Evolutionary conservation across 2,113 vertebrate genomes (phyloP), one percentile per base, ranked within the genome.

Genomic region (Sminthopsis crassicaudata): DNA sequence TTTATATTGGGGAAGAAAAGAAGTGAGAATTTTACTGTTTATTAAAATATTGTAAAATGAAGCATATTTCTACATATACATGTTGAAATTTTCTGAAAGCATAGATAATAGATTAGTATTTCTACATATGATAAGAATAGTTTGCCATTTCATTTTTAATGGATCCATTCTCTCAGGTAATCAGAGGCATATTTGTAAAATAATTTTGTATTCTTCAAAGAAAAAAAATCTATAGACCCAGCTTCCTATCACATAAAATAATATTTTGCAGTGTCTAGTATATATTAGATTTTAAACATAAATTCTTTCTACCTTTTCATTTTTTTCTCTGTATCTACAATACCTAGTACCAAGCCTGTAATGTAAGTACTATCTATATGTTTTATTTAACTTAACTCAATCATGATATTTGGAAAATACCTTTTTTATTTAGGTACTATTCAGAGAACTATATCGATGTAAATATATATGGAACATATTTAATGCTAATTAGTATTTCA

Each of bases 251-350:
- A 36, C 27, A 67, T 67, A 30, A 67, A 12, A 67, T 67, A 36
- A 67, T 14, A 76, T 76, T 76, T n/a, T n/a, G 16, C 30, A 76
- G 36, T 76, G 36, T 76, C 67, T 76, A 36, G 36, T 30, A n/a
- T 14, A 36, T 36, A 67, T 14, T 36, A 36, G 11, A 12, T 76
- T n/a, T 76, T 7, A 67, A 51, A 51, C 10, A 36, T 67, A 67
- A 76, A 52, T n/a, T 23, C 27, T 94, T 93, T 26, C 30, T 51
- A 53, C 53, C 46, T 48, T 42, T 55, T 92, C n/a, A 50, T 8
- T 89, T 53, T 53, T 88, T 92, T 46, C 91, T 93, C 36, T 60
- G 36, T 67, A 89, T 93, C 60, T 53, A 92, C 6, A 52, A n/a
- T 5, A 76, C 60, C 4, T n/a, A 76, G 36, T 5, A 76, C 60